phyloP scores from a whole-genome alignment of 2,888 invertebrate genomes.

The Ptychoptera albimana region DNA sequence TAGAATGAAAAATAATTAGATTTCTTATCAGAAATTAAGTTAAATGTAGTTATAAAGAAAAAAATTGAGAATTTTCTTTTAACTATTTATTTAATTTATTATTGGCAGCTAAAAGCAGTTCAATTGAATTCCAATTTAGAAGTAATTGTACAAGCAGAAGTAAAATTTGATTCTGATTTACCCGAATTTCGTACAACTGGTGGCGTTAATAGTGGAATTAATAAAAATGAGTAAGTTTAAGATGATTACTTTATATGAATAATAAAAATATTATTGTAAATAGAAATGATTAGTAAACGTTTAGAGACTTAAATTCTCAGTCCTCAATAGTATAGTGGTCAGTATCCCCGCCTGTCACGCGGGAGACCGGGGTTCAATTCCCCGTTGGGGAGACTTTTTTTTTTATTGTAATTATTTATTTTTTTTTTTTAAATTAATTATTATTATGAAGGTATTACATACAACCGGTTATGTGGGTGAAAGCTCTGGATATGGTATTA shows the following conservation, averaged over 20 bases:
- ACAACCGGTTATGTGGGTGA: constrained; percentile 89
- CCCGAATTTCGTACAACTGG: constrained; percentile 68
- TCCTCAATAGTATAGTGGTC: constrained; percentile 10
- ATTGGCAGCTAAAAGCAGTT: constrained; percentile 68
- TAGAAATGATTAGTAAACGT: too few relatives aligned
- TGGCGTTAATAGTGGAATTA: constrained; percentile 35
- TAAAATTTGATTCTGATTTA: constrained; percentile 81
- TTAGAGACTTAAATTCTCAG: not conserved
- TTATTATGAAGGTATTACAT: constrained; percentile 46
- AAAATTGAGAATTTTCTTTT: not conserved
- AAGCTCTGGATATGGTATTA: constrained; percentile 82
- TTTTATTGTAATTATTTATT: too few relatives aligned
- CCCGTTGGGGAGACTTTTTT: constrained; percentile 7
- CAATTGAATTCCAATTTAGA: constrained; percentile 58
- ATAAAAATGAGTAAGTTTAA: constrained; percentile 23
- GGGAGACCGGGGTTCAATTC: constrained; percentile 11
- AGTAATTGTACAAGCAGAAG: constrained; percentile 60
- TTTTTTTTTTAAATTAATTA: not conserved
- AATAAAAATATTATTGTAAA: too few relatives aligned
- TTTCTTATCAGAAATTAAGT: constrained; percentile 6
- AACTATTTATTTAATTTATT: not conserved
- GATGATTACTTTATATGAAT: too few relatives aligned
- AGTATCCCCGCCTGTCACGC: constrained; percentile 11
- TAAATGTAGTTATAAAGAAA: too few relatives aligned
- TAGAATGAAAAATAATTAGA: constrained; percentile 1